Percentiles rank a stretch among this genome's conserved stretches.
These are phyloP conservation scores for Centropyge bicolor DNA, from an alignment of 2,797 vertebrate genomes.

Conservation along the genomic window DNA sequence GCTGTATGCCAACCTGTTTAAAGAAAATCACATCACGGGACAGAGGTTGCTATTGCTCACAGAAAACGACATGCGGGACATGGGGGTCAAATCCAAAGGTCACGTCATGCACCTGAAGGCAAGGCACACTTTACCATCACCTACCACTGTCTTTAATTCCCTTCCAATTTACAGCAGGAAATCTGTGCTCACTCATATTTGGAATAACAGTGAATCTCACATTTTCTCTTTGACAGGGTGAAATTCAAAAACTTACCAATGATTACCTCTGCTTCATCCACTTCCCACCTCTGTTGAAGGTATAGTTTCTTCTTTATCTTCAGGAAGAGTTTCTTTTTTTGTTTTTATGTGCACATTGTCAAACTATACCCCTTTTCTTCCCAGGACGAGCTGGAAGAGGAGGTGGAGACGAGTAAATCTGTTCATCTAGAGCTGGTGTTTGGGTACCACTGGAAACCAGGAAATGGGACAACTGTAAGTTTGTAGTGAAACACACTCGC, in stretches of 20 bases:
- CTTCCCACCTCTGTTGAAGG: constrained; percentile 97
- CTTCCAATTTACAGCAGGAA: constrained; percentile 5
- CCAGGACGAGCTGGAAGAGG: constrained; percentile 81
- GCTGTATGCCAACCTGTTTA: constrained; percentile 92
- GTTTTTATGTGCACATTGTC: constrained; percentile 16
- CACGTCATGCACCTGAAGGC: constrained; percentile 98
- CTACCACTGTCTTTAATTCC: background rate
- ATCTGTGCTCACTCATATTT: constrained; percentile 8
- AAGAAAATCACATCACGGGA: constrained; percentile 96
- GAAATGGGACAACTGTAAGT: constrained; percentile 89
- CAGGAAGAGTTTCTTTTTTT: background rate
- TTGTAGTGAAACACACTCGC: constrained; percentile 14
- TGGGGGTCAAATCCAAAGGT: constrained; percentile 96
- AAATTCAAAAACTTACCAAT: constrained; percentile 95
- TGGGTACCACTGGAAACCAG: constrained; percentile 96
- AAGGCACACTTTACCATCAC: constrained; percentile 45
- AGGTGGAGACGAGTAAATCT: constrained; percentile 75
- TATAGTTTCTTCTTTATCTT: constrained; percentile 48
- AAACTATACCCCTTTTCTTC: background rate
- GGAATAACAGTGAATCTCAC: constrained; percentile 11
- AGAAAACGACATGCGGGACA: constrained; percentile 94
- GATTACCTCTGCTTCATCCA: constrained; percentile 96
- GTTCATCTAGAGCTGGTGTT: constrained; percentile 92
- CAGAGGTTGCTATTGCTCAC: constrained; percentile 92
- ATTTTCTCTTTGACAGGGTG: constrained; percentile 84